These are phyloP conservation scores for Stenichneumon culpator DNA, from an alignment of 2,888 invertebrate species.

Conservation along the genomic window DNA sequence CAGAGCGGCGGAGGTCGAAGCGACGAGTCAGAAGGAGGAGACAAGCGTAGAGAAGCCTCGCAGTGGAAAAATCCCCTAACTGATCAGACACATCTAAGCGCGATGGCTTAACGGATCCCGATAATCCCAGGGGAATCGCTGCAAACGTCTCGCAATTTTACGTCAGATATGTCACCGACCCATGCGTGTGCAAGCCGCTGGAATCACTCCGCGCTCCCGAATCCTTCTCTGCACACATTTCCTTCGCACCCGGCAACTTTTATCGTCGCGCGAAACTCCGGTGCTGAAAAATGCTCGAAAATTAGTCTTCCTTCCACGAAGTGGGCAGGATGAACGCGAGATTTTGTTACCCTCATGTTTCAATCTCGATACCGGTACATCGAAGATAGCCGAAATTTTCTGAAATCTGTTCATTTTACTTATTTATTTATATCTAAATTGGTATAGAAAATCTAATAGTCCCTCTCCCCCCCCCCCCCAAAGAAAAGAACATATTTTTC, in stretches of 20 bases:
- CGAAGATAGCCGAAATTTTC: background rate
- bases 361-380: slow-evolving; percentile 7
- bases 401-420: background rate
- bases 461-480: no score
- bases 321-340: slow-evolving; percentile 22
- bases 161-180: slow-evolving; percentile 45
- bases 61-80: slow-evolving; percentile 53
- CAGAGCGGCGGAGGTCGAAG: slow-evolving; percentile 43
- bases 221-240: slow-evolving; percentile 41
- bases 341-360: slow-evolving; percentile 16
- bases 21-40: slow-evolving; percentile 43
- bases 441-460: no score
- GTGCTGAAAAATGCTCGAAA: slow-evolving; percentile 78
- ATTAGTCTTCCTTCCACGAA: slow-evolving; percentile 75
- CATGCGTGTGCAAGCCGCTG: slow-evolving; percentile 22
- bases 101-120: slow-evolving; percentile 81
- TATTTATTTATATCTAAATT: no score
- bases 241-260: slow-evolving; percentile 36
- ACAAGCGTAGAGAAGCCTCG: slow-evolving; percentile 36
- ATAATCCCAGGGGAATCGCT: slow-evolving; percentile 81
- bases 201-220: slow-evolving; percentile 25
- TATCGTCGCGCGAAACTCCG: slow-evolving; percentile 77
- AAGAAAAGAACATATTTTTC: no score
- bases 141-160: slow-evolving; percentile 74
- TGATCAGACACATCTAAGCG: slow-evolving; percentile 76